Percentiles rank a stretch among this genome's conserved stretches.
These are phyloP conservation scores for Aethes cnicana DNA, from an alignment of 2,888 invertebrate species.

Conservation along the genomic window DNA sequence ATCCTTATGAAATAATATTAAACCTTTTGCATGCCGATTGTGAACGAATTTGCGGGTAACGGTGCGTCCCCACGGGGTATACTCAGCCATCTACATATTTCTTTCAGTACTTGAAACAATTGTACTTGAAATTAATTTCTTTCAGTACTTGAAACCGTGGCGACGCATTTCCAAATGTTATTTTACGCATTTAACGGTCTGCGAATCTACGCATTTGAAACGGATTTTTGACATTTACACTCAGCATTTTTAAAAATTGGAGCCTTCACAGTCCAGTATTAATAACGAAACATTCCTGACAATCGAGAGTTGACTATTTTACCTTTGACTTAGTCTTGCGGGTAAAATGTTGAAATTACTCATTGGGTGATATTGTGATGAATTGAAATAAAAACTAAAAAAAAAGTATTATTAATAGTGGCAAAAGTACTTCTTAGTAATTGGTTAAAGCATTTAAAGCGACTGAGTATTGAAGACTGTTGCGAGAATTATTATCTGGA, in stretches of 20 bases:
- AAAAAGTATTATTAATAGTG: slow-evolving; percentile 70
- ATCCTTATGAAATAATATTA: slow-evolving; percentile 13
- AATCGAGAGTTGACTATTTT: slow-evolving; percentile 66
- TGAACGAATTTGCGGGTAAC: slow-evolving; percentile 13
- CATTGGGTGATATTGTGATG: slow-evolving; percentile 76
- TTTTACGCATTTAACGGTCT: slow-evolving; percentile 51
- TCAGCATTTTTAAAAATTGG: slow-evolving; percentile 35
- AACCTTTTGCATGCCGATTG: slow-evolving; percentile 21
- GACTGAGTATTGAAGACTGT: slow-evolving; percentile 70
- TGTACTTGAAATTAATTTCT: too few relatives aligned
- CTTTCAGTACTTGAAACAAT: too few relatives aligned
- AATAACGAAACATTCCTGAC: slow-evolving; percentile 75
- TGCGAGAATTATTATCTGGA: slow-evolving; percentile 58
- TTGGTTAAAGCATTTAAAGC: slow-evolving; percentile 63
- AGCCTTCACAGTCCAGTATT: slow-evolving; percentile 62
- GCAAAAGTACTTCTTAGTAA: slow-evolving; percentile 59
- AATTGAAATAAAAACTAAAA: slow-evolving; percentile 44
- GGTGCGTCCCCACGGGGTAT: neutral
- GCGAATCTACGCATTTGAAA: slow-evolving; percentile 40
- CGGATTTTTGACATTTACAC: slow-evolving; percentile 14
- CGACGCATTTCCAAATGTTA: slow-evolving; percentile 34
- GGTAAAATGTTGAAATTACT: slow-evolving; percentile 57
- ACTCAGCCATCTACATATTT: neutral
- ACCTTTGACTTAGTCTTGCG: slow-evolving; percentile 55
- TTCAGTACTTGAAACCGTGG: too few relatives aligned